Percentiles rank a stretch among this genome's conserved stretches.
These are phyloP conservation scores for Erpobdella octoculata DNA, from an alignment of 2,888 invertebrate species.

Conservation along the genomic window DNA sequence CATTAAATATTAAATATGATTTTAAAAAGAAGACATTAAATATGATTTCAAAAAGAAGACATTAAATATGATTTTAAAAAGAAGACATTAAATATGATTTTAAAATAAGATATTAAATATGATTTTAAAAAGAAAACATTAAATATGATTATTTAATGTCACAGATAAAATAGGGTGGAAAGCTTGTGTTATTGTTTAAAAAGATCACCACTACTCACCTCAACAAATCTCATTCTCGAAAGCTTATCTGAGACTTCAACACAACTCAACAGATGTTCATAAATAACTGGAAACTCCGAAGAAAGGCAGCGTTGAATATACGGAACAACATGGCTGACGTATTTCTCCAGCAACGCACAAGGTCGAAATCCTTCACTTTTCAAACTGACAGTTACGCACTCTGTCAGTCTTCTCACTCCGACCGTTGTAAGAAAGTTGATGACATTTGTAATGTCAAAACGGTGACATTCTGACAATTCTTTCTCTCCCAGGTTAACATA, in stretches of 20 bases:
- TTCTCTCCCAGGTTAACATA: constrained; percentile 32
- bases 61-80: too few species aligned
- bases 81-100: too few species aligned
- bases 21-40: too few species aligned
- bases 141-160: too few species aligned
- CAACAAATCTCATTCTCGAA: constrained; percentile 31
- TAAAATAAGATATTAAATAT: too few species aligned
- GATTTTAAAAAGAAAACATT: too few species aligned
- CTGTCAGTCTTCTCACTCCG: constrained; percentile 38
- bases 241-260: constrained; percentile 39
- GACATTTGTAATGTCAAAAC: background rate
- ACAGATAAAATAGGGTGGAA: too few species aligned
- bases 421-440: constrained; percentile 28
- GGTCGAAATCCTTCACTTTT: constrained; percentile 41
- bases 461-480: background rate
- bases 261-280: constrained; percentile 35
- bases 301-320: constrained; percentile 43
- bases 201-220: constrained; percentile 25
- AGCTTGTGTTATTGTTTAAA: background rate
- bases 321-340: constrained; percentile 42
- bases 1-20: too few species aligned
- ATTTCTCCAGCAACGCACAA: constrained; percentile 41
- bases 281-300: constrained; percentile 38
- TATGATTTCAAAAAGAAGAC: too few species aligned
- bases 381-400: constrained; percentile 38